These are phyloP conservation scores for Pedicia rivosa DNA, from an alignment of 2,888 invertebrate species.

Conservation along the genomic window DNA sequence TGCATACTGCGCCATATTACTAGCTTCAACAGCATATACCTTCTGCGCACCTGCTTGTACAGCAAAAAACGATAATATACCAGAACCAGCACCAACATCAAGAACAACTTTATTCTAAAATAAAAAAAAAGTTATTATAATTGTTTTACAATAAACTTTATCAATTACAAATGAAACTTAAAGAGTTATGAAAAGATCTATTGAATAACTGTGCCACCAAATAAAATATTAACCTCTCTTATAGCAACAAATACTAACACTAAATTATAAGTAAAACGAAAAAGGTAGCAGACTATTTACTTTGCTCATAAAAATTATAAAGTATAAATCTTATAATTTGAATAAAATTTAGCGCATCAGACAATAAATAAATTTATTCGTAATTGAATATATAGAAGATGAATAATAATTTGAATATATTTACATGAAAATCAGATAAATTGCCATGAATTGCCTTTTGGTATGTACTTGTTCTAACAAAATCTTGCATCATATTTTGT, in stretches of 20 bases:
- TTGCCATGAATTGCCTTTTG: slow-evolving; percentile 93
- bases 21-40: slow-evolving; percentile 98
- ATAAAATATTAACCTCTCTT: no score
- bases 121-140: no score
- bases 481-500: slow-evolving; percentile 99
- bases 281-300: no score
- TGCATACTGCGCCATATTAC: slow-evolving; percentile 95
- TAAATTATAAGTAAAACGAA: no score
- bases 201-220: no score
- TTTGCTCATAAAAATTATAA: neutral
- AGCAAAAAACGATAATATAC: slow-evolving; percentile 96
- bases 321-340: neutral
- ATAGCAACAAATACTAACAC: no score
- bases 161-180: no score
- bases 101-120: slow-evolving; percentile 84
- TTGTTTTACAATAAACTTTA: no score
- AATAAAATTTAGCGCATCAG: neutral
- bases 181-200: no score
- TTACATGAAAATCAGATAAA: slow-evolving; percentile 66
- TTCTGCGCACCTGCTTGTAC: slow-evolving; percentile 92
- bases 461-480: slow-evolving; percentile 94
- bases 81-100: slow-evolving; percentile 97
- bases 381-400: no score
- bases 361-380: no score
- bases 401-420: no score